phyloP scores from a whole-genome alignment of 53 echinoderm and acorn worm species.

The Patiria pectinifera region DNA sequence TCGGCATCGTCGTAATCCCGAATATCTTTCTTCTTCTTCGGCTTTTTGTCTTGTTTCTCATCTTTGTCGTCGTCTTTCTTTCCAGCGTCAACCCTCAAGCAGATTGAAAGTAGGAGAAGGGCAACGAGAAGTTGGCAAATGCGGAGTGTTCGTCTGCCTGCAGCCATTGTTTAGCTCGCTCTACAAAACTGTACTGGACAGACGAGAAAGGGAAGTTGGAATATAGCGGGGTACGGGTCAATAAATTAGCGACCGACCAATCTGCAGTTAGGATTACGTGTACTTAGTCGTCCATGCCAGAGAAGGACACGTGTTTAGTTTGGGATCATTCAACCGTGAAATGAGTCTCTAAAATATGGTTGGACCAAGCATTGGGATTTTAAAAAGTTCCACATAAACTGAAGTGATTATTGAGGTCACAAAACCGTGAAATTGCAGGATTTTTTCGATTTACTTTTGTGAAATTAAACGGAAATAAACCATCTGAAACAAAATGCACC shows the following conservation, averaged over 20 bases:
- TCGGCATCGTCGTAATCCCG: constrained; percentile 95
- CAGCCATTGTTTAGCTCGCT: background rate
- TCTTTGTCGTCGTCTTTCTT: constrained; percentile 13
- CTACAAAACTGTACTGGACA: background rate
- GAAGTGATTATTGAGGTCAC: background rate
- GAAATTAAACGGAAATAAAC: background rate
- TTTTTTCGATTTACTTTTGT: background rate
- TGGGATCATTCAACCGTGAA: background rate
- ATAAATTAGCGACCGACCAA: constrained; percentile 9
- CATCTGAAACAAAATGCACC: background rate
- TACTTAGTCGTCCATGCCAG: background rate
- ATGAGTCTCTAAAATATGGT: background rate
- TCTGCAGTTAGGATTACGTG: constrained; percentile 21
- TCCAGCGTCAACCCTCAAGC: constrained; percentile 2
- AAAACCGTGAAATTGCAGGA: background rate
- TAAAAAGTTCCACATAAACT: too few species aligned
- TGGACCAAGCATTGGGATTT: background rate
- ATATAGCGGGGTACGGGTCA: constrained; percentile 42
- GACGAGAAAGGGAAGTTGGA: background rate
- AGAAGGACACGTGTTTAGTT: background rate
- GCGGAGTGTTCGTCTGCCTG: background rate
- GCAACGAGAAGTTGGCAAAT: background rate
- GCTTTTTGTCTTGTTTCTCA: constrained; percentile 58
- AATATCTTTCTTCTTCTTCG: constrained; percentile 94
- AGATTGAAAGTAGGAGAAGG: constrained; percentile 19